These are phyloP conservation scores for Phania funesta DNA, from an alignment of 2,888 invertebrate genomes.

Conservation along the genomic window DNA sequence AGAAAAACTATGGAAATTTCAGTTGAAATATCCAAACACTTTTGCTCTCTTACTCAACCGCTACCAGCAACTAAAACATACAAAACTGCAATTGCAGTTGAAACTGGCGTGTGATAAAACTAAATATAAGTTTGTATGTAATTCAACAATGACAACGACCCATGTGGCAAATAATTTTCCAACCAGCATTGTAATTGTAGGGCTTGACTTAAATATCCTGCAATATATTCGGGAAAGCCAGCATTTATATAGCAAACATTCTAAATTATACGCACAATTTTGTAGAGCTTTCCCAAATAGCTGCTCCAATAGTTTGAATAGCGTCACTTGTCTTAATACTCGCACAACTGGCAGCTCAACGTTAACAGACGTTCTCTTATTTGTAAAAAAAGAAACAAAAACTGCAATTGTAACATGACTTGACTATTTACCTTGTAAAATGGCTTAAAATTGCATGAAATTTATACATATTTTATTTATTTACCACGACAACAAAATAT, in stretches of 20 bases:
- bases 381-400: slow-evolving; percentile 22
- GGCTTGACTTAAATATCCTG: neutral
- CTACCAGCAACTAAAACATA: slow-evolving; percentile 12
- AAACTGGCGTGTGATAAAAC: slow-evolving; percentile 56
- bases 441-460: slow-evolving; percentile 46
- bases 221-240: slow-evolving; percentile 21
- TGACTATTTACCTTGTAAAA: slow-evolving; percentile 48
- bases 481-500: neutral
- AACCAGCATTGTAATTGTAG: slow-evolving; percentile 18
- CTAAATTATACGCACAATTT: slow-evolving; percentile 42
- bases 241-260: slow-evolving; percentile 20
- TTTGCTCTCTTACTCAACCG: neutral
- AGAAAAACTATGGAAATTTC: slow-evolving; percentile 13
- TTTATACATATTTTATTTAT: slow-evolving; percentile 26
- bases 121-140: slow-evolving; percentile 14
- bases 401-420: slow-evolving; percentile 59
- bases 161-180: slow-evolving; percentile 45
- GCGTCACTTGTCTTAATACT: slow-evolving; percentile 2
- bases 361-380: too few species aligned
- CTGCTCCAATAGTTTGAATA: slow-evolving; percentile 13
- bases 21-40: neutral
- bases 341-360: slow-evolving; percentile 32
- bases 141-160: slow-evolving; percentile 47
- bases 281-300: slow-evolving; percentile 1
- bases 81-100: slow-evolving; percentile 10